These are phyloP conservation scores for Steinernema khuongi DNA, from an alignment of 1,140 invertebrate genomes.

Conservation along the genomic window DNA sequence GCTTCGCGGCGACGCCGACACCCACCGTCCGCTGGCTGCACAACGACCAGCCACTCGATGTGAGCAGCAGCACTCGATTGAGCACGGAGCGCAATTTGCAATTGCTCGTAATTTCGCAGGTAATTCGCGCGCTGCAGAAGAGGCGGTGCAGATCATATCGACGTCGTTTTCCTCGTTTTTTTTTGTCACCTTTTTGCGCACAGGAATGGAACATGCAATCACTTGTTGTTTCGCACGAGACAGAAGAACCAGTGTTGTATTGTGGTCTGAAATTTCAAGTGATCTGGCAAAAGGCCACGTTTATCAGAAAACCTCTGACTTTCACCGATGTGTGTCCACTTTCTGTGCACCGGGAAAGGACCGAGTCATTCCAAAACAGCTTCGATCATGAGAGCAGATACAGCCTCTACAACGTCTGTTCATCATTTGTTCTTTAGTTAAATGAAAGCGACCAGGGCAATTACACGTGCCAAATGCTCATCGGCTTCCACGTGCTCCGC, in stretches of 20 bases:
- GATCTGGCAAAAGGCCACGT: no score
- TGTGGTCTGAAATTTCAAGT: no score
- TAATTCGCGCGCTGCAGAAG: no score
- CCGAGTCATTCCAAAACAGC: neutral
- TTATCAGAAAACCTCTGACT: no score
- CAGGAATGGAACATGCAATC: no score
- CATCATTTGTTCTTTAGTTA: neutral
- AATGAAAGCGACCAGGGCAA: neutral
- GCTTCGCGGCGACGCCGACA: neutral
- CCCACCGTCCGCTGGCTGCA: neutral
- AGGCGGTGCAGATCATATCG: neutral
- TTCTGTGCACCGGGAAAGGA: neutral
- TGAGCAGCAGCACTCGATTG: neutral
- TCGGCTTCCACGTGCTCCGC: neutral
- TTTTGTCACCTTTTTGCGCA: neutral
- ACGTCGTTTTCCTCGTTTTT: neutral
- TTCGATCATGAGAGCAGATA: neutral
- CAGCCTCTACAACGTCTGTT: neutral
- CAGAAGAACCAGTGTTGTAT: no score
- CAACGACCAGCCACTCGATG: neutral
- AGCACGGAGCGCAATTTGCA: slow-evolving; percentile 1
- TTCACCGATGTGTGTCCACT: no score
- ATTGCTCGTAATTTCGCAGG: slow-evolving; percentile 1
- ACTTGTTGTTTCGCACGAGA: no score
- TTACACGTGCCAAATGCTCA: slow-evolving; percentile 1